A percentile compares a stretch with the other conserved stretches of the same genome.
Evolutionary conservation across 2,113 vertebrate species (phyloP).

Genomic region (Pipa parva): DNA sequence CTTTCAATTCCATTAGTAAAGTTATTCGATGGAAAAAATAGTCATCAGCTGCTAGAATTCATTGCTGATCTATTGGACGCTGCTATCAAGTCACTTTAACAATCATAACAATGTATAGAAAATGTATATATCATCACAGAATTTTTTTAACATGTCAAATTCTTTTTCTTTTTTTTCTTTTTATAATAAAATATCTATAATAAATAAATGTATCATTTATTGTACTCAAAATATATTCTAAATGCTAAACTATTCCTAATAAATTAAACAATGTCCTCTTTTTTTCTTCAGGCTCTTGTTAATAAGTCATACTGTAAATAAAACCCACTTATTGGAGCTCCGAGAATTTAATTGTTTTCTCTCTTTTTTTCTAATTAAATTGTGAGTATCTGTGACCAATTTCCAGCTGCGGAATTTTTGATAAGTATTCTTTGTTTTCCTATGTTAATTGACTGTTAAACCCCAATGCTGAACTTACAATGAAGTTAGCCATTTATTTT

Average conservation of each 20-base stretch:
- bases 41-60: no score
- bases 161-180: no score
- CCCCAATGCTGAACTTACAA: constrained; percentile 28
- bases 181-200: no score
- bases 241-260: neutral
- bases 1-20: no score
- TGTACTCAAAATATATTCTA: neutral
- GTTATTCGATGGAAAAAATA: no score
- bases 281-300: neutral
- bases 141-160: no score
- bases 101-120: no score
- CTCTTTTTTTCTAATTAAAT: constrained; percentile 27
- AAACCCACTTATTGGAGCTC: constrained; percentile 36
- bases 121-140: no score
- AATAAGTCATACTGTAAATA: constrained; percentile 43
- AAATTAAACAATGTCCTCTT: neutral
- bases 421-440: constrained; percentile 22
- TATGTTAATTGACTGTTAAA: constrained; percentile 42
- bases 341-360: constrained; percentile 44
- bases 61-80: no score
- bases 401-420: constrained; percentile 20
- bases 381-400: constrained; percentile 10
- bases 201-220: no score
- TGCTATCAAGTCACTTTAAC: no score
- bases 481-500: constrained; percentile 18